Evolutionary conservation across 1,140 invertebrate species (phyloP), one percentile per base, ranked within the genome.

Genomic region (Carcinoscorpius rotundicauda): DNA sequence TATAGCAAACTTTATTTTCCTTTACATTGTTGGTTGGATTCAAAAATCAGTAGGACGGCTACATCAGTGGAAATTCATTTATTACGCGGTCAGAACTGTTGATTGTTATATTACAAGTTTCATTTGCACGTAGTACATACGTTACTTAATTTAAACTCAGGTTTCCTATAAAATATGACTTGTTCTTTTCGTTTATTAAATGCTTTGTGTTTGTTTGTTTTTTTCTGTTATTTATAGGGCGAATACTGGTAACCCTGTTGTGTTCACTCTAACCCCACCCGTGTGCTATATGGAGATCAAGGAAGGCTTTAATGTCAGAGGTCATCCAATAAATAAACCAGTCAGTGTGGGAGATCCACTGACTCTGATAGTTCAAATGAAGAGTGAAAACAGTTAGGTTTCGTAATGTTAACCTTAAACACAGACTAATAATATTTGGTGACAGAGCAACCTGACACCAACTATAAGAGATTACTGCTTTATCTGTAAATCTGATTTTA

Each of bases 221-320:
- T n/a, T 6, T 57, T 50, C n/a, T 55, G 53, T 55, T 48, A 62
- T 53, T 64, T 49, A 61, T 49, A 76, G 75, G 52, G 71, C 73
- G 6, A 75, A 76, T 60, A 95, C 91, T 59, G 91, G 91, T 60
- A 93, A 93, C 79, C 91, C 91, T 8, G 89, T 94, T 8, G 87
- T 93, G n/a, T 95, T 94, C 71, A 94, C 91, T 0, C 78, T 96
- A 52, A 89, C 89, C 71, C 91, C 91, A 8, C 92, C 91, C 1
- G 91, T 94, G 76, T 94, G 91, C 75, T 93, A 93, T 78, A 96
- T 95, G 92, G 91, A 94, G 79, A 93, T 95, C 72, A 81, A 90
- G 63, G 86, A 91, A 70, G 91, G 91, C 11, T 93, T 74, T 64
- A 88, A 89, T 10, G 88, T 88, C 6, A 83, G 82, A 58, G 90